Percentiles rank a stretch among this genome's conserved stretches.
phyloP scores from a whole-genome alignment of 2,888 invertebrate species.

The Pemphredon lugubris region DNA sequence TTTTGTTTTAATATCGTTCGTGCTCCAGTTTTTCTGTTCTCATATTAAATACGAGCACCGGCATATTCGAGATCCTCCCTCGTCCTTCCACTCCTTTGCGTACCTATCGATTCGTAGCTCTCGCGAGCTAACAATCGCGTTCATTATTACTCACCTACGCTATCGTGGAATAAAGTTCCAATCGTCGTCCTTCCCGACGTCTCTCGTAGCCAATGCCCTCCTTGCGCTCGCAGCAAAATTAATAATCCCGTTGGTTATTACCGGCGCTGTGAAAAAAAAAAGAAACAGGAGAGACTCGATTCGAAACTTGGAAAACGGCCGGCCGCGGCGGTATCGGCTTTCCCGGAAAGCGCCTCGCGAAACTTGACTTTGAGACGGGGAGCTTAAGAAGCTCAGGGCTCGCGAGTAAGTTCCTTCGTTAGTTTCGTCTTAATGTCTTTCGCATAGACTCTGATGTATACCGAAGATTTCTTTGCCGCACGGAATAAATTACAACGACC shows the following conservation, averaged over 20 bases:
- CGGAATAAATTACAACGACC: slow-evolving; percentile 5
- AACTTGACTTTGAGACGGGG: slow-evolving; percentile 31
- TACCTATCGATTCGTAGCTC: not conserved
- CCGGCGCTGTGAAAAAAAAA: slow-evolving; percentile 17
- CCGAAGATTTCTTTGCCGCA: not conserved
- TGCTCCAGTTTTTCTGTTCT: not conserved
- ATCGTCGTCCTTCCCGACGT: slow-evolving; percentile 10
- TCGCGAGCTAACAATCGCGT: slow-evolving; percentile 9
- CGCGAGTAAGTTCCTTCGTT: slow-evolving; percentile 37
- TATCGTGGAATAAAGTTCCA: not conserved
- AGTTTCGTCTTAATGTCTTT: slow-evolving; percentile 38
- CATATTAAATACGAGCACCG: not conserved
- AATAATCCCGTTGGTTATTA: slow-evolving; percentile 2
- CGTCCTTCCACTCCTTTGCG: slow-evolving; percentile 7
- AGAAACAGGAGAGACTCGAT: slow-evolving; percentile 10
- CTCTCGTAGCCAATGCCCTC: too few relatives aligned
- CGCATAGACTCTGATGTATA: slow-evolving; percentile 16
- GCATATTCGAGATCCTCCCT: slow-evolving; percentile 8
- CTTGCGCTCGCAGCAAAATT: too few relatives aligned
- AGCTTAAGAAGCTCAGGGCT: slow-evolving; percentile 26
- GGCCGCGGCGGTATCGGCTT: slow-evolving; percentile 25
- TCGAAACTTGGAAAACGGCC: slow-evolving; percentile 22
- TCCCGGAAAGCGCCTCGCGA: slow-evolving; percentile 16
- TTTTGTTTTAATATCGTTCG: not conserved
- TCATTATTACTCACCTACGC: slow-evolving; percentile 1